A percentile compares a stretch with the other conserved stretches of the same genome.
Evolutionary conservation across 2,888 invertebrate genomes (phyloP).

Genomic region (Standfussiana lucernea): DNA sequence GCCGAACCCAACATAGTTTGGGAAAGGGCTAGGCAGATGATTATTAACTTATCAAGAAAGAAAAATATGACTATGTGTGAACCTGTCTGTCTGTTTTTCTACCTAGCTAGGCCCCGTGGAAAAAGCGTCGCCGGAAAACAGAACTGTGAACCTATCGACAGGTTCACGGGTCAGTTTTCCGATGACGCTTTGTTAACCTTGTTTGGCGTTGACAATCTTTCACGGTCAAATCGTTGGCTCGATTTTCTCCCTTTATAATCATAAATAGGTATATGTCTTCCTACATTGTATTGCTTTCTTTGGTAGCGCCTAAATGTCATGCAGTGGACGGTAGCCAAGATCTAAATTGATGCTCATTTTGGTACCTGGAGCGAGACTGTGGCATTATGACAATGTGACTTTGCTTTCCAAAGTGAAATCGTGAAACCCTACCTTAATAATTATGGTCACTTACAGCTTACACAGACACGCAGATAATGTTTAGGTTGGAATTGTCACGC

Average conservation of each 20-base stretch:
- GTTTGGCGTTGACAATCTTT: not conserved
- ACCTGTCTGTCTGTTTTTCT: not conserved
- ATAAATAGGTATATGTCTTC: not conserved
- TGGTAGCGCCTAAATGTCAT: slow-evolving; percentile 6
- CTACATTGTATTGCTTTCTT: slow-evolving; percentile 7
- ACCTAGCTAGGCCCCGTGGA: not conserved
- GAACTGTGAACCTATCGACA: not conserved
- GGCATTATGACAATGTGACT: not conserved
- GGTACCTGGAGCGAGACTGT: slow-evolving; percentile 5
- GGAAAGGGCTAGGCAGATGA: no score
- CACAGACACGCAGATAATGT: slow-evolving; percentile 11
- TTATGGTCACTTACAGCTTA: not conserved
- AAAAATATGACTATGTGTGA: not conserved
- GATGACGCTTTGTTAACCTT: not conserved
- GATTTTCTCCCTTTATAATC: not conserved
- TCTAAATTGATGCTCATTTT: slow-evolving; percentile 19
- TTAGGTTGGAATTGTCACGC: slow-evolving; percentile 8
- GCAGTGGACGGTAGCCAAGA: slow-evolving; percentile 31
- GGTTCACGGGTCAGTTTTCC: not conserved
- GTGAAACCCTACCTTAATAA: not conserved
- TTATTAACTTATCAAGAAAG: not conserved
- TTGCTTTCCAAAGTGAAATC: slow-evolving; percentile 13
- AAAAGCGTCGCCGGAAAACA: not conserved
- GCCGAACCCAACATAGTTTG: no score
- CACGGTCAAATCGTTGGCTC: slow-evolving; percentile 13